Evolutionary conservation across 2,113 vertebrate genomes (phyloP), one percentile per base, ranked within the genome.

Genomic region (Aptenodytes forsteri): DNA sequence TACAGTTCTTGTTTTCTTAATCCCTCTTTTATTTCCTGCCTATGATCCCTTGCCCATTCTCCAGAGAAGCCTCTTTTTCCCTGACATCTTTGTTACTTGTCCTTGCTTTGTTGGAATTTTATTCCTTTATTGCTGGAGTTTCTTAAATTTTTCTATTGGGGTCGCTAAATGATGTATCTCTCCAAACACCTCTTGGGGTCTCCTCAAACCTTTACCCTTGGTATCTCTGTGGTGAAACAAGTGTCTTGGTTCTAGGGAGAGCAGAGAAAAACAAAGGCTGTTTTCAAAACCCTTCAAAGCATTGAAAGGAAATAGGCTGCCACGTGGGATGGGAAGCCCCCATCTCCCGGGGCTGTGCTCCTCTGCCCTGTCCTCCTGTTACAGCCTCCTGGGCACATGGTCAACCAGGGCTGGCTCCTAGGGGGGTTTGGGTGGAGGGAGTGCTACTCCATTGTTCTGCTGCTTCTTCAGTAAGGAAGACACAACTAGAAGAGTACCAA

Each of bases 261-360:
- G 13, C 13, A 59, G 38, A 61, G 29, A 25, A 70, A 83, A 94
- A n/a, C 32, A 34, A 46, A 90, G 42, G 11, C 38, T 38, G 10
- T 80, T 36, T 36, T 36, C 77, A 59, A 52, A 93, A 82, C 3
- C 59, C 27, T 25, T 79, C 10, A 38, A 29, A 83, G 27, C 22
- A 54, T 2, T 17, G 47, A 56, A 56, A 56, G 49, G 12, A 29
- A 71, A 84, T 14, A 23, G 25, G 16, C 13, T 54, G 30, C 29
- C 2, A 0, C 3, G 5, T 19, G 36, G 42, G 23, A 50, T 55
- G 34, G 34, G n/a, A 76, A 83, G 16, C 10, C 6, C 23, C 20
- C 1, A 0, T n/a, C 26, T 56, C 16, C 16, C 3, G 2, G 27
- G n/a, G 3, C 26, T 72, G 16, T 10, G 12, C 21, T 84, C 9